A percentile compares a stretch with the other conserved stretches of the same genome.
Conservation (phyloP, 2,888 invertebrate genomes). For the Andrena bucephala region DNA sequence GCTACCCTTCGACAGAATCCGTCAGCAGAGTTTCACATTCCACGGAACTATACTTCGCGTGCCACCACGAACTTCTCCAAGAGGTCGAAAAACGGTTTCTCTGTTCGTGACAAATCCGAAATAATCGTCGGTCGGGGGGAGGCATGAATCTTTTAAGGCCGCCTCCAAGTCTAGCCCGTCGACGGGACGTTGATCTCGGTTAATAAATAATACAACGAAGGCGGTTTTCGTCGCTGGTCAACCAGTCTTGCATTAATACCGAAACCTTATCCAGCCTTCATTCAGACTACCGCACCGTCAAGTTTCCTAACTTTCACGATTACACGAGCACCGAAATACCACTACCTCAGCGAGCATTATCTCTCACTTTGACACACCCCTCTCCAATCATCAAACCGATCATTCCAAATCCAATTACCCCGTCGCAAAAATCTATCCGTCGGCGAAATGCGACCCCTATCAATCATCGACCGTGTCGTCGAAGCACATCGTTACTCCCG, state of each 20-base stretch:
- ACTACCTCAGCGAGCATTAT: neutral
- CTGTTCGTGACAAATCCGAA: conserved; percentile 40
- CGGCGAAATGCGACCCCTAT: conserved; percentile 21
- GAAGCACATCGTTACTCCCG: neutral
- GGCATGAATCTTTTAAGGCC: conserved; percentile 53
- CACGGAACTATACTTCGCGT: conserved; percentile 23
- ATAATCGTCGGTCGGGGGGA: conserved; percentile 43
- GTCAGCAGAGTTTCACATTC: neutral
- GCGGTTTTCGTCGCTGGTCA: conserved; percentile 43
- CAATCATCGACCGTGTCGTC: conserved; percentile 23
- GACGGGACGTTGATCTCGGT: conserved; percentile 58
- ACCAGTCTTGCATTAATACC: conserved; percentile 30
- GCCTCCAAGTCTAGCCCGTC: conserved; percentile 16
- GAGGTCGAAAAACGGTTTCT: neutral
- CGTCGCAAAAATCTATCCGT: neutral
- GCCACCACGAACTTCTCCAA: neutral
- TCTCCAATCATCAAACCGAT: neutral
- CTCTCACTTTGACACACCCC: neutral
- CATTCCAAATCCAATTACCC: conserved; percentile 19
- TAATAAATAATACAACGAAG: conserved; percentile 48
- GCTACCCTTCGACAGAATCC: neutral
- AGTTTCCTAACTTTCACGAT: neutral
- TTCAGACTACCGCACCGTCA: neutral
- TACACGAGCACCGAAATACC: neutral
- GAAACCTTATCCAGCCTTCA: conserved; percentile 5